phyloP scores from a whole-genome alignment of 2,797 vertebrate genomes.

The Brotula barbata region DNA sequence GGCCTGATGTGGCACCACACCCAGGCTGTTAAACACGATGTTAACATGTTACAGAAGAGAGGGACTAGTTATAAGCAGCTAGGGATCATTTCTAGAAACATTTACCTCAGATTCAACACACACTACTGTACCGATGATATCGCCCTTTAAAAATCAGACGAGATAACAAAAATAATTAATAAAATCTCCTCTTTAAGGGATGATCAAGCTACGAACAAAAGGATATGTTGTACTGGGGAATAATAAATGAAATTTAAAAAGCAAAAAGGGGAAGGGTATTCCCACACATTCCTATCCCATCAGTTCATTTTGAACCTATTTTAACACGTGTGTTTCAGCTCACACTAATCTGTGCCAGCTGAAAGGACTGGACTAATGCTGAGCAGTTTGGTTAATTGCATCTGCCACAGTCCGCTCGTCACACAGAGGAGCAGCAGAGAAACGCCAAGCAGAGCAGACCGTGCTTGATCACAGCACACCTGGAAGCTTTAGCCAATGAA shows the following conservation, averaged over 20 bases:
- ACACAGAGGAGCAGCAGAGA: constrained; percentile 32
- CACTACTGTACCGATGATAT: too few relatives aligned
- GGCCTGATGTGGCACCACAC: too few relatives aligned
- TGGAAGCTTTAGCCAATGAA: constrained; percentile 68
- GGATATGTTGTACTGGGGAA: too few relatives aligned
- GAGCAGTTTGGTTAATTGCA: constrained; percentile 65
- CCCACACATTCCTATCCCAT: too few relatives aligned
- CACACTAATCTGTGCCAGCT: background rate
- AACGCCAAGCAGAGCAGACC: constrained; percentile 59
- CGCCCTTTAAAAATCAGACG: too few relatives aligned
- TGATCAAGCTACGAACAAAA: too few relatives aligned
- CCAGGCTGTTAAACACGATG: too few relatives aligned
- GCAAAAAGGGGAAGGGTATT: background rate
- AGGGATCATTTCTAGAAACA: too few relatives aligned
- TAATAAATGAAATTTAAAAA: too few relatives aligned
- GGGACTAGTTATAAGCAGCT: background rate
- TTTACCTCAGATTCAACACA: too few relatives aligned
- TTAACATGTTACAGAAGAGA: background rate
- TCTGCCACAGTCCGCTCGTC: constrained; percentile 28
- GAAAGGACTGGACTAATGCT: constrained; percentile 5
- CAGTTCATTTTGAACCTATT: background rate
- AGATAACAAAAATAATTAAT: too few relatives aligned
- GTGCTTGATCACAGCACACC: constrained; percentile 71
- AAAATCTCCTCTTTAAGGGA: too few relatives aligned
- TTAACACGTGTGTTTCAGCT: background rate